Evolutionary conservation across 2,797 vertebrate genomes (phyloP), one percentile per base, ranked within the genome.

Genomic region (Channa striata): DNA sequence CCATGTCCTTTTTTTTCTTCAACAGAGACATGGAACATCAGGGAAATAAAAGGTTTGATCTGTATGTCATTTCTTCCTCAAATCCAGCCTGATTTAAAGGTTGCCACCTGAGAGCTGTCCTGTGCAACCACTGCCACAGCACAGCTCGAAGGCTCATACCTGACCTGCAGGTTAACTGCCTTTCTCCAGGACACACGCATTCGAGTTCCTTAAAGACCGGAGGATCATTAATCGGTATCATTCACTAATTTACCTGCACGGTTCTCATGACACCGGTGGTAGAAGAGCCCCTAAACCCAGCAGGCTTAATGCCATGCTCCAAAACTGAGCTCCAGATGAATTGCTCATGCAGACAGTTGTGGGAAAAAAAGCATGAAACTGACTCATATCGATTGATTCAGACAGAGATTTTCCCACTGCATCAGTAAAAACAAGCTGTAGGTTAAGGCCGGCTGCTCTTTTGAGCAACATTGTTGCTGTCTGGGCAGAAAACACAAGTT

Each of bases 321-420:
- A 17, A 23, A 52, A 10, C 53, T 3, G 68, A 68, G 72, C 74
- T 65, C 63, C 64, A 69, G 62, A 78, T 52, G 50, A 74, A 75
- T 59, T 33, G n/a, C 62, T 80, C 57, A 49, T 50, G 50, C 57
- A 73, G 77, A 44, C 21, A 2, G 42, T 56, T 54, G 71, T 57
- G 72, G 68, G 66, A 65, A 56, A 62, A 56, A 62, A 48, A 51
- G 49, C 62, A 73, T 56, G 65, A 78, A 84, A 79, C 49, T n/a
- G 71, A 68, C 73, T 81, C 3, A 47, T 68, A 87, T 87, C 30
- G 77, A 89, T 86, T 52, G 70, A 74, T 66, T 76, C 64, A 62
- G 77, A 72, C 54, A 33, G 67, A 83, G 71, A 81, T 69, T 88
- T 84, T 86, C 83, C 69, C 78, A 86, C 75, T 75, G 67, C 72